Evolutionary conservation across 2,888 invertebrate species (phyloP).

Genomic region (Adineta ricciae): DNA sequence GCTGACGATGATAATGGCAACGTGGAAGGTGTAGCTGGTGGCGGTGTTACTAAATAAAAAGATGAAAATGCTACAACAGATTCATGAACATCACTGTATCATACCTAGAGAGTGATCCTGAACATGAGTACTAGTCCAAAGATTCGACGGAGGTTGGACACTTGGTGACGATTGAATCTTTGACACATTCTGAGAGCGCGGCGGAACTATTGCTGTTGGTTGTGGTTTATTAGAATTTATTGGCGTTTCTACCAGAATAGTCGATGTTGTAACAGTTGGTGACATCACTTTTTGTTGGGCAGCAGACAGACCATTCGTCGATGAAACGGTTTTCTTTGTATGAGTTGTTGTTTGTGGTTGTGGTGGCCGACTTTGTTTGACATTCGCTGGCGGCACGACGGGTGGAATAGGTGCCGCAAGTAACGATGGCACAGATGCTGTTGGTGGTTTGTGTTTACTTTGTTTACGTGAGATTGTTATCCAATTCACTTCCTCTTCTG

Average conservation of each 20-base stretch:
- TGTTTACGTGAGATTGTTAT: conserved; percentile 17
- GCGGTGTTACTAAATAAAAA: background rate
- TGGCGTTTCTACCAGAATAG: background rate
- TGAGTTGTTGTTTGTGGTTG: background rate
- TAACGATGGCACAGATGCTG: background rate
- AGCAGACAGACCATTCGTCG: background rate
- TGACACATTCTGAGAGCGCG: background rate
- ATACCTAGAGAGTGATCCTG: background rate
- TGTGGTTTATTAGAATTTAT: background rate
- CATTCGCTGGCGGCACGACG: background rate
- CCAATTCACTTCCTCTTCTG: conserved; percentile 7
- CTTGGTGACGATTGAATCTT: background rate
- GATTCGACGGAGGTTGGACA: background rate
- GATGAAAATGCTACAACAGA: background rate
- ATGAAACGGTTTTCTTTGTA: background rate
- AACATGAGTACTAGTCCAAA: background rate
- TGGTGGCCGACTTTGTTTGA: background rate
- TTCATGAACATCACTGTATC: background rate
- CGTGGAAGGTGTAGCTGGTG: background rate
- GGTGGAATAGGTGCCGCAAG: background rate
- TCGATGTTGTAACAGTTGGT: background rate
- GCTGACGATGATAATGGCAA: no score
- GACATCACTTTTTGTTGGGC: background rate
- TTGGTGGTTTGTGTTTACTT: background rate
- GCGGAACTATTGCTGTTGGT: background rate